Evolutionary conservation across 2,888 invertebrate species (phyloP), one percentile per base, ranked within the genome.

Genomic region (Chaitophorus viminalis): DNA sequence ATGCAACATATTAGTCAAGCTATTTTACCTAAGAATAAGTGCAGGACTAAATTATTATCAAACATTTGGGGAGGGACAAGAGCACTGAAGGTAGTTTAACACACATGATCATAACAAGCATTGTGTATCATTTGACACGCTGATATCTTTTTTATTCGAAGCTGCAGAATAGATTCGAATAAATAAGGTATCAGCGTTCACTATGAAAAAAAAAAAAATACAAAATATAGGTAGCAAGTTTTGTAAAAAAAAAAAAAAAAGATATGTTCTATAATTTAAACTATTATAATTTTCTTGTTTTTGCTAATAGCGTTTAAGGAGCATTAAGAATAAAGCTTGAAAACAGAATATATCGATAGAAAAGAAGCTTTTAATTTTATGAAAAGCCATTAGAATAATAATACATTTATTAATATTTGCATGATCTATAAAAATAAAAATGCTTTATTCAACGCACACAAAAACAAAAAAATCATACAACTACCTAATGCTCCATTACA

Each of bases 1-100:
- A 87, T 81, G 87, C 74, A 81, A 78, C 9, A n/a, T 65, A 87
- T 87, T 87, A 87, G 65, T 87, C 72, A 65, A 87, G 72, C 87
- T 74, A 60, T 86, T 86, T 72, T 75, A 72, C 72, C 68, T 78
- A 87, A 33, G 25, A 65, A 46, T 46, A 76, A 39, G 46, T 33
- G 74, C 72, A 79, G 18, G 21, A 75, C 36, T 87, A 81, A 79
- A 60, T 81, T 36, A 74, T 18, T 81, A 75, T 65, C 78, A 54
- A 78, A n/a, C 5, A 77, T 33, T n/a, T n/a, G 70, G 14, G 17
- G 14, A 39, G 39, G 21, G n/a, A 76, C 60, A 46, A 68, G 25
- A 11, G 75, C 60, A 31, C 25, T 33, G 21, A 74, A 11, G 29
- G 14, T 75, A 75, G 31, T 4, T 31, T 2, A 11, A 75, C n/a